Base-by-base conservation (phyloP, 2,888 invertebrate genomes). In the Exocentrus adspersus region DNA sequence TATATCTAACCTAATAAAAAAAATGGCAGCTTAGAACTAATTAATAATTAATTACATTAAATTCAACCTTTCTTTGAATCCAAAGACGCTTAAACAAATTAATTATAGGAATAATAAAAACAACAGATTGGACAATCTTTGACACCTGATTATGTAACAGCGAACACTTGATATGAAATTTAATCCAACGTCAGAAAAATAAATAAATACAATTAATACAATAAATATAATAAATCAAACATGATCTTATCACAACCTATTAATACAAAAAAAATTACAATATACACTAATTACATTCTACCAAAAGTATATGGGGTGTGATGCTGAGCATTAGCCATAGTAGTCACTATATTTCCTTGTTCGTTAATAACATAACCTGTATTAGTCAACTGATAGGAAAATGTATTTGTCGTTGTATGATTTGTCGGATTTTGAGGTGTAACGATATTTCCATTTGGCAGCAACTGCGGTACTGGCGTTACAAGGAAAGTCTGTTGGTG, bases 401-500 rank as follows among this genome's bases (percentile, higher is more conserved):
- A 83, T 1, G 82, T 80, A 65, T 80, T 82, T 14, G 78, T 73
- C 0, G 81, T 70, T n/a, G 79, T 73, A 68, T 81, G 80, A 69
- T 78, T 80, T 60, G 75, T 75, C 19, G 78, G 68, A 70, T 79
- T 80, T 70, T 82, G 81, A 14, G 80, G 73, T 12, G 78, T 75
- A 28, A 80, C 80, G 51, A 82, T 76, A 69, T 80, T 82, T 41
- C 80, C 79, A 71, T 80, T 82, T 17, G 82, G 87, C 71, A 88
- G 86, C 80, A 89, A 84, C 81, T 89, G 88, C 19, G 88, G 87
- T 21, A 89, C 88, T 1, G 89, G 89, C 1, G 89, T 88, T 6
- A 89, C 89, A 64, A 89, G 84, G 78, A 88, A 89, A 0, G 89
- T 86, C 72, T 88, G 87, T 75, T 88, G 89, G 48, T 88, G 88